Evolutionary conservation across 2,888 invertebrate genomes (phyloP), one percentile per base, ranked within the genome.

Genomic region (Ectemnius continuus): DNA sequence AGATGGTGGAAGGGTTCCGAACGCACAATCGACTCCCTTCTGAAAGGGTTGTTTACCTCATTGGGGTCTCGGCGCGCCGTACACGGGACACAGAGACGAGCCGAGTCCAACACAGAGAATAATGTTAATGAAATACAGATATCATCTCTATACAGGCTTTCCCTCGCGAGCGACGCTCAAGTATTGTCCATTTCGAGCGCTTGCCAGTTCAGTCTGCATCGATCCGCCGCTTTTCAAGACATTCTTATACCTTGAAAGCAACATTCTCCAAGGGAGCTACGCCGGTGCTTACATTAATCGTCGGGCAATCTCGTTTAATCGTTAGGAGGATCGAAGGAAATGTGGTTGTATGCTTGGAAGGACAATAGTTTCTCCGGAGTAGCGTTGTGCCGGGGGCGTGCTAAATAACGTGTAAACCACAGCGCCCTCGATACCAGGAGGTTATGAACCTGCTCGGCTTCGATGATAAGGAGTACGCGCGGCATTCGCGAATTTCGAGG

Each of bases 71-170:
- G 8, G 36, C 36, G 74, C 67, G 70, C 58, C 58, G 71, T 70
- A 78, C 70, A 80, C 78, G 73, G 76, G 64, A 67, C 74, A 73
- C 62, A 69, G 76, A 67, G 76, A 67, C 66, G 81, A 74, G 79
- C 80, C 80, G 82, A 86, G 85, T 87, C 87, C 86, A 84, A 86
- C 84, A 82, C 86, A 79, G 88, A 90, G 90, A 90, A 90, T 90
- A 90, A 90, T 90, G 90, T 89, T 90, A 90, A 90, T 90, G 90
- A 90, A 90, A 90, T 90, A 90, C 88, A 89, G 90, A 90, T 90
- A 90, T 82, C 75, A 90, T 90, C 90, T 90, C 87, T 87, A 88
- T 88, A 88, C 87, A 89, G 86, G 85, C 81, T 78, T 23, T 75
- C 81, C 79, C 73, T 59, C 52, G 61, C 57, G 45, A 16, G 6